phyloP scores from a whole-genome alignment of 2,113 vertebrate genomes.

The Platycercus adscitus region DNA sequence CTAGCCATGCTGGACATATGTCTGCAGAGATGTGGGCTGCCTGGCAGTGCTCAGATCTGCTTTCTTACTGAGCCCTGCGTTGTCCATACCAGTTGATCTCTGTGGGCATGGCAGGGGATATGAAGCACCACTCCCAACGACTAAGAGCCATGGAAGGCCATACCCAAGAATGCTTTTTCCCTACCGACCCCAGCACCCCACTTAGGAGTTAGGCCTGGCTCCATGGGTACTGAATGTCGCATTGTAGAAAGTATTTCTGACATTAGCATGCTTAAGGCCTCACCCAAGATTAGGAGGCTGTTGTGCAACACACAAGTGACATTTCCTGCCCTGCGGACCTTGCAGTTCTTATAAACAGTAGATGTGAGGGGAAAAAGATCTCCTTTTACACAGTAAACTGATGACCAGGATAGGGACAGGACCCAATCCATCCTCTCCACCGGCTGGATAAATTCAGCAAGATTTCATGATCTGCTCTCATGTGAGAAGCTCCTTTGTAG shows the following conservation, averaged over 20 bases:
- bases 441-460: neutral
- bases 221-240: slow-evolving; percentile 7
- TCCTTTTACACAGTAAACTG: neutral
- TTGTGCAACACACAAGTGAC: slow-evolving; percentile 23
- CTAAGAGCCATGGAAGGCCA: neutral
- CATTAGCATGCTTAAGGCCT: slow-evolving; percentile 21
- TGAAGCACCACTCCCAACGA: neutral
- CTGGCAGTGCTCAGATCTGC: neutral
- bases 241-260: slow-evolving; percentile 50
- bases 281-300: slow-evolving; percentile 43
- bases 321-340: slow-evolving; percentile 10
- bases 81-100: neutral
- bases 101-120: neutral
- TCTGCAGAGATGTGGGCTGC: neutral
- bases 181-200: neutral
- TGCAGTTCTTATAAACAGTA: neutral
- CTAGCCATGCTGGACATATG: neutral
- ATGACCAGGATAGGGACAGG: neutral
- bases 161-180: neutral
- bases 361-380: neutral
- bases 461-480: neutral
- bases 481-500: neutral
- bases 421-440: neutral
- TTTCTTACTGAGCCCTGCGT: neutral
- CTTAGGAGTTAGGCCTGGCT: neutral